phyloP scores from a whole-genome alignment of 2,888 invertebrate species.

The Sialis fuliginosa region DNA sequence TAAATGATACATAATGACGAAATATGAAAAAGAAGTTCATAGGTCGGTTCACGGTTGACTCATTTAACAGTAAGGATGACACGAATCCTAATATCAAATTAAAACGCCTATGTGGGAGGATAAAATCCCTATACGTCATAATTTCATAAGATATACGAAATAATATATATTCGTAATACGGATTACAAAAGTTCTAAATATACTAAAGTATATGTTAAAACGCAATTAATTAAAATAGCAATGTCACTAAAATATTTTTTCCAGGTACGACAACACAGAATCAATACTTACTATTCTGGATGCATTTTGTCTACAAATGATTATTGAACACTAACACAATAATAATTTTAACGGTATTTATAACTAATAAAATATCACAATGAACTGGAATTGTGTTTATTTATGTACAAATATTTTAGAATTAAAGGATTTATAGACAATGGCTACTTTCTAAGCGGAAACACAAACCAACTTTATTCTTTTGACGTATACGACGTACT shows the following conservation, averaged over 20 bases:
- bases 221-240: slow-evolving; percentile 2
- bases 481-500: slow-evolving; percentile 17
- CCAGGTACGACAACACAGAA: slow-evolving; percentile 16
- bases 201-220: neutral
- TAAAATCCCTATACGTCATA: neutral
- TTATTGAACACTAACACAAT: slow-evolving; percentile 4
- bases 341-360: slow-evolving; percentile 6
- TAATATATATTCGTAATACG: too few relatives aligned
- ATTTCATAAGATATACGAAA: too few relatives aligned
- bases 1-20: neutral
- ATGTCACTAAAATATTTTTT: neutral
- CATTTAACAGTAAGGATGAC: neutral
- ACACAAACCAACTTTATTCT: slow-evolving; percentile 5
- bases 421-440: slow-evolving; percentile 23
- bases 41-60: neutral
- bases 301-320: slow-evolving; percentile 34
- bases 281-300: slow-evolving; percentile 66
- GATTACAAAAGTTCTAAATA: neutral
- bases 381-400: slow-evolving; percentile 6
- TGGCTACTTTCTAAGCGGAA: slow-evolving; percentile 16
- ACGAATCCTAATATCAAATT: neutral
- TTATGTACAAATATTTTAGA: slow-evolving; percentile 10
- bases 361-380: slow-evolving; percentile 11
- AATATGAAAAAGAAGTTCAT: neutral
- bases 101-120: neutral